These are phyloP conservation scores for Acronicta aceris DNA, from an alignment of 2,888 invertebrate genomes.

Conservation along the genomic window DNA sequence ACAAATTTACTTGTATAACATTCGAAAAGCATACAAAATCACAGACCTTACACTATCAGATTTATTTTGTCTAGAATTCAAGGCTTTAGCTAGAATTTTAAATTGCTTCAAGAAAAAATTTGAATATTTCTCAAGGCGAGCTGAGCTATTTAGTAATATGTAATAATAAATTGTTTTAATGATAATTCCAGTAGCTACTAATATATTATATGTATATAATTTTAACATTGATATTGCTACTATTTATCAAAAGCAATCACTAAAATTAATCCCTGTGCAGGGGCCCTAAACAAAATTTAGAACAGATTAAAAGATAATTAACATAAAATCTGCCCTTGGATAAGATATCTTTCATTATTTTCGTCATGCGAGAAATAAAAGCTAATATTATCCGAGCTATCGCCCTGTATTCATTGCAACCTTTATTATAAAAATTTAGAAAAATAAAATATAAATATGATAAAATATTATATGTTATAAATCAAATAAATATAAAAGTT, in stretches of 20 bases:
- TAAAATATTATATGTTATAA: neutral
- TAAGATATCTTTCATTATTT: no score
- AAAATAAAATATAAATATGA: neutral
- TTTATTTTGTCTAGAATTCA: conserved; percentile 7
- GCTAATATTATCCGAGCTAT: neutral
- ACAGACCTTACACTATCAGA: conserved; percentile 57
- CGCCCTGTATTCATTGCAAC: neutral
- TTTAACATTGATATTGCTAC: no score
- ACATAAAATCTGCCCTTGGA: no score
- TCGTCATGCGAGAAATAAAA: neutral
- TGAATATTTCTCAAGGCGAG: no score
- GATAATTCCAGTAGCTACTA: no score
- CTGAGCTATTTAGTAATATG: no score
- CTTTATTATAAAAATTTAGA: neutral
- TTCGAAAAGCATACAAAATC: conserved; percentile 56
- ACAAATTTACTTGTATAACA: conserved; percentile 37
- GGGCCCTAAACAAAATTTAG: no score
- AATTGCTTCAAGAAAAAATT: neutral
- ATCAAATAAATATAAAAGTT: neutral
- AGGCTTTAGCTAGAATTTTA: neutral
- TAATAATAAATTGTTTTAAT: no score
- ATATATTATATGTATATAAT: no score
- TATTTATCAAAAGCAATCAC: no score
- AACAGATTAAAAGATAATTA: no score
- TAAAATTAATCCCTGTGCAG: no score